Evolutionary conservation across 1,140 invertebrate genomes (phyloP).

Genomic region (Dendroctonus valens): DNA sequence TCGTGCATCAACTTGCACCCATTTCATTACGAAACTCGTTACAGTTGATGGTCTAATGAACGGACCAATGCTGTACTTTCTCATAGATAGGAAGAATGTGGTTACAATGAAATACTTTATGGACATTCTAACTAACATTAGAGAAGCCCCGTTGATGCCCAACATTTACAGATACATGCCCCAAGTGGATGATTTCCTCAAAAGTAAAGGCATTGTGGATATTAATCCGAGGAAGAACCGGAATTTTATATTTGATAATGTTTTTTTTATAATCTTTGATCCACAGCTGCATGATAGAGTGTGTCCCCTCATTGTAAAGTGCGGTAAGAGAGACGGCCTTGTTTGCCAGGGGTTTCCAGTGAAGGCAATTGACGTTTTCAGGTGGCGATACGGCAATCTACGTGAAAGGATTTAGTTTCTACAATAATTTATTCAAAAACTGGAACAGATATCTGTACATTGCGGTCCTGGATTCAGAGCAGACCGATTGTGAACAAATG

Average conservation of each 20-base stretch:
- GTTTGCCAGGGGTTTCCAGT: no score
- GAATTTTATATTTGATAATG: constrained; percentile 3
- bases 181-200: not conserved
- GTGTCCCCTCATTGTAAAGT: not conserved
- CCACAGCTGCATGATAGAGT: not conserved
- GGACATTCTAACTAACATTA: not conserved
- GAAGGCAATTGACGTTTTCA: no score
- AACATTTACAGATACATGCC: constrained; percentile 12
- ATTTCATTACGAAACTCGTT: no score
- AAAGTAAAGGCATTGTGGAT: constrained; percentile 7
- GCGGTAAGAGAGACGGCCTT: not conserved
- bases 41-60: no score
- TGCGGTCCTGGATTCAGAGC: no score
- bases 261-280: constrained; percentile 7
- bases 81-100: constrained; percentile 8
- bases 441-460: no score
- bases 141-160: constrained; percentile 6
- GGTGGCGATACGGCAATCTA: no score
- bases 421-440: no score
- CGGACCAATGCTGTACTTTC: not conserved
- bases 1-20: no score
- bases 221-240: not conserved
- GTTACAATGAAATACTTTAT: constrained; percentile 4
- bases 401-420: no score
- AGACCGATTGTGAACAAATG: no score